phyloP scores from a whole-genome alignment of 2,888 invertebrate genomes.

The Latheticus oryzae region DNA sequence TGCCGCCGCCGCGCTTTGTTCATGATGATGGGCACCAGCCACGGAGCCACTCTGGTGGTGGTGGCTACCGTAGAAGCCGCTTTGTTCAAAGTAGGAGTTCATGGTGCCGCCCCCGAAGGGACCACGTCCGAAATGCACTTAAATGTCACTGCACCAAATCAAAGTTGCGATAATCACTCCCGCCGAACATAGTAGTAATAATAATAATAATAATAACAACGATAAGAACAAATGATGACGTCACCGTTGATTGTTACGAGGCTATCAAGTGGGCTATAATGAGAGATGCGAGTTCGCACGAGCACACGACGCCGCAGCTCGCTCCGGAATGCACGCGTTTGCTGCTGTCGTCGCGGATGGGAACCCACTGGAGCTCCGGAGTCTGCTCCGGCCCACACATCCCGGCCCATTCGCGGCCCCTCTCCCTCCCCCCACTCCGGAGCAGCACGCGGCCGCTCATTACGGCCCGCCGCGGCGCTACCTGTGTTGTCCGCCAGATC shows the following conservation, averaged over 20 bases:
- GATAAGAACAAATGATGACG: too few relatives aligned
- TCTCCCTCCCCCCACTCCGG: conserved; percentile 60
- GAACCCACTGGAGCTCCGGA: conserved; percentile 70
- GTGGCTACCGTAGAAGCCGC: conserved; percentile 93
- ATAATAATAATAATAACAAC: too few relatives aligned
- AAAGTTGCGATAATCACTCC: neutral
- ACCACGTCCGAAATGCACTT: conserved; percentile 10
- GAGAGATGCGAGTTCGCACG: conserved; percentile 58
- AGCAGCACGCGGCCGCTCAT: conserved; percentile 62
- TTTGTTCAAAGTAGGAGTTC: conserved; percentile 97
- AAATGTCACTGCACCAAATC: conserved; percentile 3
- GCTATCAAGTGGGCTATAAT: conserved; percentile 62
- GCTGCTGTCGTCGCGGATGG: conserved; percentile 73
- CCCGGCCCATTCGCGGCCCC: conserved; percentile 65
- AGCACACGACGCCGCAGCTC: conserved; percentile 63
- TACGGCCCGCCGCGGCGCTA: conserved; percentile 62
- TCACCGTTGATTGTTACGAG: conserved; percentile 61
- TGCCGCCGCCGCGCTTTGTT: conserved; percentile 78
- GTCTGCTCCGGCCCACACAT: conserved; percentile 71
- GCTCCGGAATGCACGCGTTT: conserved; percentile 71
- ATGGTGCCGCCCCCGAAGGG: too few relatives aligned
- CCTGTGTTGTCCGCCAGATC: conserved; percentile 60
- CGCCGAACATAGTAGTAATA: too few relatives aligned
- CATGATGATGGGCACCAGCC: conserved; percentile 71
- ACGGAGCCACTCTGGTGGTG: conserved; percentile 83